Evolutionary conservation across 2,888 invertebrate species (phyloP).

Genomic region (Philaethria dido): DNA sequence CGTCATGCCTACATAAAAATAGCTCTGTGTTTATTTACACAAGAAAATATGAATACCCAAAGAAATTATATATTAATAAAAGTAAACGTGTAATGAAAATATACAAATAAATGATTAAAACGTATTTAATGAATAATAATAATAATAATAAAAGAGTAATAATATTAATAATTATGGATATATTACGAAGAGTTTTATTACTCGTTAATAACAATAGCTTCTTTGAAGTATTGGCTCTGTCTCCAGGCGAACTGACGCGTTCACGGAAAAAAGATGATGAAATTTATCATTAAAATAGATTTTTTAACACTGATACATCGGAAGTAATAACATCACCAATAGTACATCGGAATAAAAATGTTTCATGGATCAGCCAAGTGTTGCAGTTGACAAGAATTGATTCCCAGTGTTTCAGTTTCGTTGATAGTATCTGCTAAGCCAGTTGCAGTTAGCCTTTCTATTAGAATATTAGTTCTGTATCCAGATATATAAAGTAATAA

Average conservation of each 20-base stretch:
- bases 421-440: slow-evolving; percentile 17
- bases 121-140: slow-evolving; percentile 76
- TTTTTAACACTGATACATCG: slow-evolving; percentile 51
- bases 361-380: slow-evolving; percentile 42
- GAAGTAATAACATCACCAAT: slow-evolving; percentile 38
- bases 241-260: slow-evolving; percentile 94
- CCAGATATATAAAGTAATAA: slow-evolving; percentile 40
- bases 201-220: slow-evolving; percentile 95
- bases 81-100: slow-evolving; percentile 67
- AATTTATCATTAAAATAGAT: slow-evolving; percentile 68
- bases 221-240: slow-evolving; percentile 98
- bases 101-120: slow-evolving; percentile 67
- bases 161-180: slow-evolving; percentile 70
- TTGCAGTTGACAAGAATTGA: slow-evolving; percentile 37
- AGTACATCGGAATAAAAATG: background rate
- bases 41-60: slow-evolving; percentile 55
- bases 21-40: slow-evolving; percentile 61
- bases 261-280: slow-evolving; percentile 72
- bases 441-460: slow-evolving; percentile 28
- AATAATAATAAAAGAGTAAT: slow-evolving; percentile 74
- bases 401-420: slow-evolving; percentile 18
- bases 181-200: slow-evolving; percentile 86
- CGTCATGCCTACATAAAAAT: slow-evolving; percentile 72
- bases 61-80: slow-evolving; percentile 51
- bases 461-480: slow-evolving; percentile 26